Base-by-base conservation (phyloP, 2,797 vertebrate species). In the Siniperca scherzeri region DNA sequence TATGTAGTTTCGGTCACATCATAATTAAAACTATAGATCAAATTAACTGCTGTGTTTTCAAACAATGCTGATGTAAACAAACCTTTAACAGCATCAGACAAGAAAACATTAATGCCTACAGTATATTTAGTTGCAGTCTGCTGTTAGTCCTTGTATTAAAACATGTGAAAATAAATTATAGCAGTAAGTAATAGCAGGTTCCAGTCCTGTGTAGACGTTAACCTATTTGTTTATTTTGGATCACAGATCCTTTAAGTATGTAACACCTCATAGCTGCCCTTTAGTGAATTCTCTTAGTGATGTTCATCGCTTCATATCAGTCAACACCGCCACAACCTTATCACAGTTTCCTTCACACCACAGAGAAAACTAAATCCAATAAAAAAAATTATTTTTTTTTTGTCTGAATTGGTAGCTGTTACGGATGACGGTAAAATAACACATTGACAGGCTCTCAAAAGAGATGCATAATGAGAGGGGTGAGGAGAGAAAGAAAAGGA, bases 361-460 rank as follows among this genome's bases (percentile, higher is more conserved):
- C 61, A 0, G 48, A 76, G 80, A 76, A 82, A 78, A 77, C 50
- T 9, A 71, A 87, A 85, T 84, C 84, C 72, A 74, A 85, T 84
- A 74, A 86, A 85, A 82, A 76, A 70, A 44, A 42, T 82, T 42
- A 75, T 21, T 16, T 55, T 76, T 80, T 90, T 85, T 91, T 80
- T 75, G 71, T 81, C 77, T 82, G 68, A 82, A 86, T 30, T 30
- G 53, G 61, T 74, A 64, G 57, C 79, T 78, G 71, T 83, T 82
- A 87, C 56, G 22, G 84, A 83, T 77, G 87, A 81, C 53, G 72
- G 61, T 66, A 68, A 84, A 90, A 88, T 83, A 90, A 83, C 70
- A 76, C 87, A 85, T 78, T 90, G 90, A 93, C 77, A 68, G 27
- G 53, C 70, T 88, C 72, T 91, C 80, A 86, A 91, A 91, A 80